Evolutionary conservation across 30 jellyfish, hydroid and myxozoan species (phyloP).

Genomic region (Chrysaora quinquecirrha): DNA sequence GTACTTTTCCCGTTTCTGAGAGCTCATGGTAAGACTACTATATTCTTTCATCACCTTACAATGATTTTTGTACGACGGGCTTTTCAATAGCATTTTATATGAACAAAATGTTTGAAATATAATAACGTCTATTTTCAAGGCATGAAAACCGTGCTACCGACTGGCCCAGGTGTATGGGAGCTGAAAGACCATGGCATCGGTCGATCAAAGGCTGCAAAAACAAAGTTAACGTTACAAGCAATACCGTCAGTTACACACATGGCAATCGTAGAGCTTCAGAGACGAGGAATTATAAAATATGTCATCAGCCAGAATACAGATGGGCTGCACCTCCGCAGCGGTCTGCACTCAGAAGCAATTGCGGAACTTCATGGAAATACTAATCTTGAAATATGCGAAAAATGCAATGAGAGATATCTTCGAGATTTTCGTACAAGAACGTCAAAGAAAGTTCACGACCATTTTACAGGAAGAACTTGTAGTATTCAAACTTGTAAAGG

Average conservation of each 20-base stretch:
- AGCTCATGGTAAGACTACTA: too few relatives aligned
- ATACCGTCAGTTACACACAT: slow-evolving; percentile 85
- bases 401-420: slow-evolving; percentile 72
- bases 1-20: too few relatives aligned
- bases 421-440: slow-evolving; percentile 86
- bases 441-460: slow-evolving; percentile 80
- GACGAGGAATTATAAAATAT: slow-evolving; percentile 40
- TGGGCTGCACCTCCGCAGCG: slow-evolving; percentile 93
- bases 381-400: slow-evolving; percentile 77
- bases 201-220: slow-evolving; percentile 37
- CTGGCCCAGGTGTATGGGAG: slow-evolving; percentile 99
- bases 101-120: too few relatives aligned
- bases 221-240: slow-evolving; percentile 64
- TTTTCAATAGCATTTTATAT: too few relatives aligned
- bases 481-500: slow-evolving; percentile 72
- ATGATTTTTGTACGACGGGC: too few relatives aligned
- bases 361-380: slow-evolving; percentile 96
- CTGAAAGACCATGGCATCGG: slow-evolving; percentile 61
- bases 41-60: too few relatives aligned
- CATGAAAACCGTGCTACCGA: slow-evolving; percentile 82
- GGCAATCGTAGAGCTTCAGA: slow-evolving; percentile 80
- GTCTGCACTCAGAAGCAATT: slow-evolving; percentile 65
- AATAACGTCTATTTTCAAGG: slow-evolving; percentile 12
- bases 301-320: slow-evolving; percentile 88
- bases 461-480: slow-evolving; percentile 82